Percentiles rank a stretch among this genome's conserved stretches.
phyloP scores from a whole-genome alignment of 2,113 vertebrate species.

The Numida meleagris region DNA sequence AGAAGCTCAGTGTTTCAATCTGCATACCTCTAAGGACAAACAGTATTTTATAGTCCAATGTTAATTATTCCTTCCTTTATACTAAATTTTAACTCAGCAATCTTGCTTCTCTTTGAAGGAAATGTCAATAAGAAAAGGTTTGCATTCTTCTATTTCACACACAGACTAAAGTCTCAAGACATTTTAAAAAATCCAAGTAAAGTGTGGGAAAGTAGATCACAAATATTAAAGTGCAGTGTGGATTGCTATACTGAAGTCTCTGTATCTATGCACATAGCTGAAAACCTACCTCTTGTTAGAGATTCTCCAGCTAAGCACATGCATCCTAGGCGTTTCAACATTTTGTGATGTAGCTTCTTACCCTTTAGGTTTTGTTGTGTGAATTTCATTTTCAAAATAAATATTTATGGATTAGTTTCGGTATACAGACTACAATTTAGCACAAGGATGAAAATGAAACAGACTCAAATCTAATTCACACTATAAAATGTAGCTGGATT shows the following conservation, averaged over 20 bases:
- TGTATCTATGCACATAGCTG: not conserved
- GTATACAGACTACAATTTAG: conserved; percentile 52
- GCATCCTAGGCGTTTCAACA: not conserved
- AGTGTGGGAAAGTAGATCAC: conserved; percentile 9
- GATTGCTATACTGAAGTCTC: not conserved
- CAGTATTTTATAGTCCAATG: not conserved
- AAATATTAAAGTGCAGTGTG: conserved; percentile 5
- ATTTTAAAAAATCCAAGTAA: conserved; percentile 31
- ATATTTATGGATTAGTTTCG: conserved; percentile 47
- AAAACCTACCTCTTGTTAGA: not conserved
- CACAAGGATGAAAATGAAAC: conserved; percentile 43
- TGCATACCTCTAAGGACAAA: not conserved
- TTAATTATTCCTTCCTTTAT: conserved; percentile 13
- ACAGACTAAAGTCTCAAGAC: not conserved
- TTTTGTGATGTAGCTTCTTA: not conserved
- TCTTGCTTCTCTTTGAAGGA: not conserved
- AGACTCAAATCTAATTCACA: conserved; percentile 44
- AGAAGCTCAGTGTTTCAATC: not conserved
- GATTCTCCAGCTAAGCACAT: not conserved
- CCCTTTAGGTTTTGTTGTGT: not conserved
- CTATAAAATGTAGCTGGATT: conserved; percentile 40
- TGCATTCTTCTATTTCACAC: not conserved
- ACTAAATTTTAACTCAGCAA: not conserved
- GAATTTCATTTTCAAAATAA: conserved; percentile 52
- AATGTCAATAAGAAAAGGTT: not conserved